Base-by-base conservation (phyloP, 2,113 vertebrate genomes). In the Perccottus glenii region DNA sequence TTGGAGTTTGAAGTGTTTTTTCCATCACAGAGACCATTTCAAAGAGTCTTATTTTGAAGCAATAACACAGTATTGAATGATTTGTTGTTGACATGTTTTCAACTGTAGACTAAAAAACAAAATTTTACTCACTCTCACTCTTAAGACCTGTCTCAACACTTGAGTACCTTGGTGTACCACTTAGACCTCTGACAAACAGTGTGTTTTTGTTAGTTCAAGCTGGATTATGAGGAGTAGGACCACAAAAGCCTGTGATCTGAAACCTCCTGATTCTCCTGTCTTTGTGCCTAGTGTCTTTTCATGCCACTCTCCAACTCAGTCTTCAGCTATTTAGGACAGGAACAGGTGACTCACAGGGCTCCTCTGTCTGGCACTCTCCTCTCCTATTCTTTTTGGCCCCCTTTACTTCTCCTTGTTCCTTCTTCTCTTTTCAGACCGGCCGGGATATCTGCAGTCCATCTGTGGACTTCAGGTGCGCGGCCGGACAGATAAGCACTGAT, bases 211-310 rank as follows among this genome's bases (percentile, higher is more conserved):
- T 11, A 55, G 52, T 27, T 27, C 19, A 27, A 27, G 19, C 19
- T 27, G 19, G 19, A 6, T 36, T 55, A 4, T 50, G 75, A 75
- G 81, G 75, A 86, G 75, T 60, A 63, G 73, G 60, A 47, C 47
- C 55, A 71, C 80, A 81, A 61, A 60, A 63, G 70, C 69, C 2
- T 51, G 80, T 66, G 83, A 87, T 75, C 74, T 62, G 85, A 88
- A 85, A 85, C 85, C 77, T 78, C 62, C 50, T 63, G 65, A 62
- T 81, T 81, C 77, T 78, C 62, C 60, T 52, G 64, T 38, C 47
- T 9, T 63, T 38, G 68, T 35, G 48, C 10, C 47, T 80, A n/a
- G n/a, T 62, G 65, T 82, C 67, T 80, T 82, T 75, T 60, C 51
- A 74, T 76, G 65, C 61, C 70, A 64, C 67, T 73, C 70, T 66